Percentiles rank a stretch among this genome's conserved stretches.
phyloP scores from a whole-genome alignment of 2,888 invertebrate genomes.

The Parnassius glacialis region DNA sequence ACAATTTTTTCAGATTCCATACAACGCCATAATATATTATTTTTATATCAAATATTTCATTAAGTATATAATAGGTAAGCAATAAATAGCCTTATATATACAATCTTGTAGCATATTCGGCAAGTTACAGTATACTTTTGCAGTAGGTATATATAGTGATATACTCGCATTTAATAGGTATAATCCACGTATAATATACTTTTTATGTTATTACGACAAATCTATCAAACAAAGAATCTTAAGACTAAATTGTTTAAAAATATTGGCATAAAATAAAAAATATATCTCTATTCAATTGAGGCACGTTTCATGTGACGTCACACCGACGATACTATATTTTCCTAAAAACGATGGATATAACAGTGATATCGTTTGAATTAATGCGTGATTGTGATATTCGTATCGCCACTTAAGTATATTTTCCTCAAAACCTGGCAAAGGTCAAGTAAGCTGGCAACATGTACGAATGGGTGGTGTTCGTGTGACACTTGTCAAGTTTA shows the following conservation, averaged over 20 bases:
- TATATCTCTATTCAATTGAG: slow-evolving; percentile 41
- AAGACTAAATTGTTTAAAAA: slow-evolving; percentile 34
- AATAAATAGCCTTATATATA: slow-evolving; percentile 2
- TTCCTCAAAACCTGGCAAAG: slow-evolving; percentile 46
- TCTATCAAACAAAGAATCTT: slow-evolving; percentile 27
- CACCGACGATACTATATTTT: slow-evolving; percentile 8
- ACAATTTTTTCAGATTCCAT: slow-evolving; percentile 19
- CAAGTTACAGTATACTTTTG: slow-evolving; percentile 7
- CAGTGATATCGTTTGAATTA: slow-evolving; percentile 1
- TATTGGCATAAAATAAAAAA: slow-evolving; percentile 44
- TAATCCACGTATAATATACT: slow-evolving; percentile 6
- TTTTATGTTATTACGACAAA: slow-evolving; percentile 1
- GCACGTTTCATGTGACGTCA: slow-evolving; percentile 35
- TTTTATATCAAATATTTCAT: slow-evolving; percentile 11
- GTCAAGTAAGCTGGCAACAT: slow-evolving; percentile 25
- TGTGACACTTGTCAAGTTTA: slow-evolving; percentile 4
- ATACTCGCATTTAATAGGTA: slow-evolving; percentile 1
- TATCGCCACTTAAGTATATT: slow-evolving; percentile 18
- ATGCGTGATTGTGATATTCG: slow-evolving; percentile 14
- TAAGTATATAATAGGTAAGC: slow-evolving; percentile 9
- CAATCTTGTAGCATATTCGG: slow-evolving; percentile 7
- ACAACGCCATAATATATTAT: slow-evolving; percentile 16
- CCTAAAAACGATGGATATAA: slow-evolving; percentile 11
- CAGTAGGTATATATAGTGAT: slow-evolving; percentile 6
- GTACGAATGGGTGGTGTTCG: slow-evolving; percentile 4